Evolutionary conservation across 2,113 vertebrate genomes (phyloP).

Genomic region (Rhea americana): DNA sequence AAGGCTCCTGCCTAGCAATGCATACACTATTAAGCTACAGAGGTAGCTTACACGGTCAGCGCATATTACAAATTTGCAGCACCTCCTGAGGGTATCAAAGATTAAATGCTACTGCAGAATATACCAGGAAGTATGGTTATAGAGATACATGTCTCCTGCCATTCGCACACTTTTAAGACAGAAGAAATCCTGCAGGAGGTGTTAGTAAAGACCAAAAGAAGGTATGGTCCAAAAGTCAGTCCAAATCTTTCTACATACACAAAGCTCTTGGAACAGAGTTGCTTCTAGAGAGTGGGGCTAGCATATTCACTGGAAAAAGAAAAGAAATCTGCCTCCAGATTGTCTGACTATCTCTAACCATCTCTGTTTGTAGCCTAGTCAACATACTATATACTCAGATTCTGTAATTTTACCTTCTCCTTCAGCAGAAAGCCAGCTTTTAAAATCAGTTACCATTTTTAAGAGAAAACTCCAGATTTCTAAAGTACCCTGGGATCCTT

Average conservation of each 20-base stretch:
- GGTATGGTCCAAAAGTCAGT: not conserved
- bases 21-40: not conserved
- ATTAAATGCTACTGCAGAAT: not conserved
- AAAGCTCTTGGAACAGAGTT: not conserved
- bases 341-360: not conserved
- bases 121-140: not conserved
- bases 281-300: not conserved
- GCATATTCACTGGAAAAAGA: not conserved
- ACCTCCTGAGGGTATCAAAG: not conserved
- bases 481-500: not conserved
- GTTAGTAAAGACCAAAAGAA: not conserved
- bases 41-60: not conserved
- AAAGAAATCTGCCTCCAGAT: not conserved
- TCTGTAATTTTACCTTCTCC: not conserved
- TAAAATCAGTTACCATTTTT: not conserved
- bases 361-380: not conserved
- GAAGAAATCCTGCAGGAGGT: not conserved
- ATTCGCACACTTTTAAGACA: not conserved
- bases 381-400: not conserved
- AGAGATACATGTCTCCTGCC: not conserved
- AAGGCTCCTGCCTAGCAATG: not conserved
- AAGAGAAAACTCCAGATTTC: not conserved
- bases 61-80: not conserved
- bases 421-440: not conserved
- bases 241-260: not conserved